Evolutionary conservation across 23 tunicate genomes (phyloP).

Genomic region (Trididemnum clinides): DNA sequence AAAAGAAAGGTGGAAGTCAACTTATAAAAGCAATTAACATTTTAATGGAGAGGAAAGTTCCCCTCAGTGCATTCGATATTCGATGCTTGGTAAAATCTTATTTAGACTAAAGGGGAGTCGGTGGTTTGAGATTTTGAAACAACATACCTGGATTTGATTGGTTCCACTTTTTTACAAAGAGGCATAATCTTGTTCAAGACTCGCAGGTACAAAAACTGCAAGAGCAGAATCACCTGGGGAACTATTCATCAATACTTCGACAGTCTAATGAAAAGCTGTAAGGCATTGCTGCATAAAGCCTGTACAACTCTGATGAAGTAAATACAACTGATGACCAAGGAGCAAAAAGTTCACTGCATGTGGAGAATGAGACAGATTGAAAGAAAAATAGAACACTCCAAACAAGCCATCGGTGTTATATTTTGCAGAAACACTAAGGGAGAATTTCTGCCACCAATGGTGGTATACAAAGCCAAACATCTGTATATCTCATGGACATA

Average conservation of each 20-base stretch:
- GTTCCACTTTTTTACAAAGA: neutral
- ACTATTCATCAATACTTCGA: neutral
- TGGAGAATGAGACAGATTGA: neutral
- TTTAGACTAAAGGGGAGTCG: neutral
- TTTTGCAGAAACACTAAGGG: neutral
- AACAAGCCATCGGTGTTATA: slow-evolving; percentile 2
- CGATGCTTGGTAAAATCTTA: neutral
- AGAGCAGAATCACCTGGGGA: neutral
- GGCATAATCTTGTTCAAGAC: neutral
- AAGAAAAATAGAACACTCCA: neutral
- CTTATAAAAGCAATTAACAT: neutral
- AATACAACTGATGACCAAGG: slow-evolving; percentile 7
- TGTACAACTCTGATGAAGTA: slow-evolving; percentile 15
- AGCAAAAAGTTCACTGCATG: neutral
- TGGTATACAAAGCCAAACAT: slow-evolving; percentile 7
- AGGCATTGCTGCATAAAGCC: neutral
- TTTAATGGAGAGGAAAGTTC: neutral
- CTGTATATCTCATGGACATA: neutral
- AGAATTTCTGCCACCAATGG: slow-evolving; percentile 17
- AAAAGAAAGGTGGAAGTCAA: neutral
- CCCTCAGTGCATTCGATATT: neutral
- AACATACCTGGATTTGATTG: neutral
- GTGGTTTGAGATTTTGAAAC: neutral
- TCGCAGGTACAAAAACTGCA: neutral
- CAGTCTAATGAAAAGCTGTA: neutral